Base-by-base conservation (phyloP, 2,113 vertebrate genomes). In the Paramisgurnus dabryanus region DNA sequence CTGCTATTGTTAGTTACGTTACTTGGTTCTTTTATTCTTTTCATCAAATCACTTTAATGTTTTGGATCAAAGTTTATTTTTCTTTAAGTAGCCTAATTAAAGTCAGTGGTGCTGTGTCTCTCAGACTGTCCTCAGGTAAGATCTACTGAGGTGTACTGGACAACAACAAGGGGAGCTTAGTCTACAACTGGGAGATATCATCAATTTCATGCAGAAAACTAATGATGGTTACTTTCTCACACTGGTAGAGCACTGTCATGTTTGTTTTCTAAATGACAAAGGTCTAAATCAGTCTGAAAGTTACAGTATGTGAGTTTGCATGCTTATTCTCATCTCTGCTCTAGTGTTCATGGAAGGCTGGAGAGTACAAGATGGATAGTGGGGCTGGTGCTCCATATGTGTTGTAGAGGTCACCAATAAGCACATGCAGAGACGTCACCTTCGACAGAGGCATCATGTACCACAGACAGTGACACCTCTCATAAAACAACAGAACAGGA, bases 311-410 rank as follows among this genome's bases (percentile, higher is more conserved):
- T 0, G 17, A 47, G 49, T 18, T 17, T 10, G 5, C 58, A 40
- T 66, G 12, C 12, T 39, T 10, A 10, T n/a, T 43, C 4, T 73
- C n/a, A 22, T 15, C 53, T 34, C 13, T n/a, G 45, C 3, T 80
- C n/a, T 7, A 88, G 82, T 80, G 39, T 84, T 75, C 57, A 67
- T 84, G 68, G 83, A 86, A 65, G 81, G 86, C 76, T 17, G 47
- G 11, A 76, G 67, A 55, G 8, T 80, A 27, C 13, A 5, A 39
- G 75, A 81, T 60, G 75, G 84, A 13, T 64, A 81, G 64, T 69
- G 61, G 8, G 85, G 87, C 58, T 83, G 83, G 74, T 88, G 84
- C 69, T 84, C 47, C 9, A 45, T 43, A n/a, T 84, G 65, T 12
- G 77, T 85, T 41, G 49, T 17, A 53, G 85, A 86, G 68, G 82